Evolutionary conservation across 2,113 vertebrate species (phyloP), one percentile per base, ranked within the genome.

Genomic region (Leuciscus idus): DNA sequence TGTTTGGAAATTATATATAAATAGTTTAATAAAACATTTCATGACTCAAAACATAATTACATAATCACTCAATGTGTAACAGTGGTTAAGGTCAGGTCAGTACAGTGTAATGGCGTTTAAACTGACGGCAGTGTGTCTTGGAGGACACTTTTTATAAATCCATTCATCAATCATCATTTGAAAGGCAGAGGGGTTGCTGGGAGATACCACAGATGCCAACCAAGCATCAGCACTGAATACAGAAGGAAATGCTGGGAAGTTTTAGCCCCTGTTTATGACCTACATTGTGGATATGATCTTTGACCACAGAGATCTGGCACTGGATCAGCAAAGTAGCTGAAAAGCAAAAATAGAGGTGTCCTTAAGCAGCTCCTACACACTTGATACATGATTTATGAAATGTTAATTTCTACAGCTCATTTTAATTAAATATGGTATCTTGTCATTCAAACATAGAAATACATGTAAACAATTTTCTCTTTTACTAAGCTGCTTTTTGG

Each of bases 151-250:
- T 91, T 91, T 86, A 77, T 21, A 6, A 89, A 92, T 91, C 91
- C 83, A 91, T 92, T 88, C 90, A 90, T 94, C 93, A 91, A 64
- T 92, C 88, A 77, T 86, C 91, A 87, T 91, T 87, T 87, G 79
- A 68, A 84, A 90, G 87, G 52, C 80, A 85, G 74, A 88, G 85
- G 89, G 86, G 88, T 85, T 89, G 82, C 87, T 85, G 59, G 80
- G 87, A 91, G 90, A 91, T 91, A 89, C 92, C 91, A 74, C 80
- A 75, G 86, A 93, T 91, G 59, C 90, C 87, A 50, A n/a, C 81
- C 84, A 84, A 88, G 89, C 89, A 74, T 92, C 90, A 89, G 87
- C 36, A 26, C 83, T 77, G 83, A 89, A 88, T 88, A 88, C 86
- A 81, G 72, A 83, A 86, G 76, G 68, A 75, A 79, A 93, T 84